These are phyloP conservation scores for Mantis religiosa DNA, from an alignment of 2,888 invertebrate species.

Conservation along the genomic window DNA sequence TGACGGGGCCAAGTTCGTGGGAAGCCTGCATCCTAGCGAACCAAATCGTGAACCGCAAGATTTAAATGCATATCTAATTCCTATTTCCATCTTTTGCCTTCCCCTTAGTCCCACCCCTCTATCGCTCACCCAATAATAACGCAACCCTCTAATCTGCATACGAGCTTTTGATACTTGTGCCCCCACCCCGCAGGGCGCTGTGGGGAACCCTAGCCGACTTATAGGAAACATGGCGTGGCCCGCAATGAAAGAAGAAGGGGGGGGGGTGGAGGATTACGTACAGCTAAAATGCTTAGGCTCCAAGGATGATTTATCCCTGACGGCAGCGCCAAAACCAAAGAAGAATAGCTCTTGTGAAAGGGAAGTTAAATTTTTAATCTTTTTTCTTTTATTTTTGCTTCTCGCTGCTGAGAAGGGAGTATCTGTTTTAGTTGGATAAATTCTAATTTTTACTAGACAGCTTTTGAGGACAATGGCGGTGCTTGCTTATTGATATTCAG, in stretches of 20 bases:
- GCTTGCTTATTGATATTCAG: no score
- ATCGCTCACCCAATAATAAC: neutral
- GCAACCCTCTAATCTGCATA: neutral
- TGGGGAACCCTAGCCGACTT: neutral
- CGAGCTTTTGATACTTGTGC: neutral
- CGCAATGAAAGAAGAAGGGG: neutral
- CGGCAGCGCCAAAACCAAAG: neutral
- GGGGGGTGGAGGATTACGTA: neutral
- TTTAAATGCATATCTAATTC: neutral
- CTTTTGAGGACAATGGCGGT: neutral
- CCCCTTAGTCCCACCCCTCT: neutral
- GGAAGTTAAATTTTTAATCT: neutral
- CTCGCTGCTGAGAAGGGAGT: no score
- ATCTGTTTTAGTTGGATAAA: neutral
- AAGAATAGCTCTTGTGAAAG: neutral
- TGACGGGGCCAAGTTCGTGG: neutral
- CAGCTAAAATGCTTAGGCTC: neutral
- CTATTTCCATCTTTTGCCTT: neutral
- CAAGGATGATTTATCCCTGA: neutral
- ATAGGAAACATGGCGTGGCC: neutral
- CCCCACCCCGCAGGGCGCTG: neutral
- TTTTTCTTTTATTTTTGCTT: neutral
- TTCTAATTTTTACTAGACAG: no score
- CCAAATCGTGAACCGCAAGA: neutral
- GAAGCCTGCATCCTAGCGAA: neutral